phyloP scores from a whole-genome alignment of 2,888 invertebrate species.

The Ephialtes manifestator region DNA sequence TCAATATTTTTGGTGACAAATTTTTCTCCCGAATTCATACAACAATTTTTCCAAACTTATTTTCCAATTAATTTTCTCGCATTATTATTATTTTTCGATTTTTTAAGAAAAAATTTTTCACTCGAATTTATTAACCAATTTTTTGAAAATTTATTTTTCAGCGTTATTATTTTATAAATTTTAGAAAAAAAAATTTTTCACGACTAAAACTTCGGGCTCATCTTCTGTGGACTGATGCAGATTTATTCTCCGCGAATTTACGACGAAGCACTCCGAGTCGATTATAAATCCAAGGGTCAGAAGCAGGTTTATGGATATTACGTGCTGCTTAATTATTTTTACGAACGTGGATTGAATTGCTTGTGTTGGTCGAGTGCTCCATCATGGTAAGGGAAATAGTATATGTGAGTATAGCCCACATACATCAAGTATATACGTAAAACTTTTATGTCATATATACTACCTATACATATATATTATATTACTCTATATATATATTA shows the following conservation, averaged over 20 bases:
- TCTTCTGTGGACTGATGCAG: background rate
- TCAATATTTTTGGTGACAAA: too few relatives aligned
- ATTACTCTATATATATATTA: conserved; percentile 1
- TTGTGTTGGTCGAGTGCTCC: conserved; percentile 26
- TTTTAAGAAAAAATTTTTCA: background rate
- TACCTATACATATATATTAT: background rate
- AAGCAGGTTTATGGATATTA: conserved; percentile 56
- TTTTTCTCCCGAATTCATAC: too few relatives aligned
- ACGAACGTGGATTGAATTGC: conserved; percentile 38
- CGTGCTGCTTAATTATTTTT: conserved; percentile 53
- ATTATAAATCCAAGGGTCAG: conserved; percentile 46
- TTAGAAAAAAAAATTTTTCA: background rate
- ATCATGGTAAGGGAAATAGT: conserved; percentile 23
- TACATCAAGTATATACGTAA: conserved; percentile 39
- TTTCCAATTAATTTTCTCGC: too few relatives aligned
- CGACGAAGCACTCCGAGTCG: background rate
- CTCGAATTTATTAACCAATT: too few relatives aligned
- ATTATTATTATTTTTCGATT: background rate
- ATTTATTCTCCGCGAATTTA: conserved; percentile 11
- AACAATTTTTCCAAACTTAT: too few relatives aligned
- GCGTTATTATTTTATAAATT: too few relatives aligned
- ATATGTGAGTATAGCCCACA: conserved; percentile 36
- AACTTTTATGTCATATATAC: conserved; percentile 59
- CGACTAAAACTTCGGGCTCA: background rate
- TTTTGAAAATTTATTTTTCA: too few relatives aligned